Conservation (phyloP, 2,888 invertebrate species). For the Limnephilus lunatus region DNA sequence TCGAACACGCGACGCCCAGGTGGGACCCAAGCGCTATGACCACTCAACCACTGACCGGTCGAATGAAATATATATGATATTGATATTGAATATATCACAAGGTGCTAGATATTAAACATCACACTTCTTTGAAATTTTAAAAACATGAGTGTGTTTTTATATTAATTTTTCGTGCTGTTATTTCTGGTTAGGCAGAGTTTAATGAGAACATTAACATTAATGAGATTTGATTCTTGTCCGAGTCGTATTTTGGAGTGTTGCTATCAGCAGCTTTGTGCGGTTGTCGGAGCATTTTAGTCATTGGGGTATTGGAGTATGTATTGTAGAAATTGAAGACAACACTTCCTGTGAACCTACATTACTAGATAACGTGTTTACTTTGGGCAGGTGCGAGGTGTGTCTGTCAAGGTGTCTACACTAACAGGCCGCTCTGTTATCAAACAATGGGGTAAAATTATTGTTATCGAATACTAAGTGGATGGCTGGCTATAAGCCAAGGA, state of each 20-base stretch:
- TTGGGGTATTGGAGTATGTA: neutral
- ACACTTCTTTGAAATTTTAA: too few relatives aligned
- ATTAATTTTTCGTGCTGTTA: neutral
- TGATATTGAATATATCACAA: too few relatives aligned
- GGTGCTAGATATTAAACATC: too few relatives aligned
- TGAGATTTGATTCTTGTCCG: neutral
- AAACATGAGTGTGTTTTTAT: too few relatives aligned
- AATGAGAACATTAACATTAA: neutral
- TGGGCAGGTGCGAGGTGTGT: neutral
- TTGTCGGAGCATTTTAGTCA: neutral
- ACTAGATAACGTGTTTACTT: neutral
- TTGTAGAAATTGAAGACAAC: slow-evolving; percentile 3
- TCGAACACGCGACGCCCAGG: too few relatives aligned
- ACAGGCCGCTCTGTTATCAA: neutral
- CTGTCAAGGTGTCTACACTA: neutral
- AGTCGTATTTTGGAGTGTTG: neutral
- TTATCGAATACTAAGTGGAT: neutral
- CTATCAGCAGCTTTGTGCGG: neutral
- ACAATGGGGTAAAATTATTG: neutral
- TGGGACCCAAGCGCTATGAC: too few relatives aligned
- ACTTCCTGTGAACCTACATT: slow-evolving; percentile 26
- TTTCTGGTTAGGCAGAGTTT: neutral
- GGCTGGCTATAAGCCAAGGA: neutral
- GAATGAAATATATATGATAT: too few relatives aligned
- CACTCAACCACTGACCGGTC: too few relatives aligned